These are phyloP conservation scores for Sebastes diaconus DNA, from an alignment of 2,797 vertebrate species.

Conservation along the genomic window DNA sequence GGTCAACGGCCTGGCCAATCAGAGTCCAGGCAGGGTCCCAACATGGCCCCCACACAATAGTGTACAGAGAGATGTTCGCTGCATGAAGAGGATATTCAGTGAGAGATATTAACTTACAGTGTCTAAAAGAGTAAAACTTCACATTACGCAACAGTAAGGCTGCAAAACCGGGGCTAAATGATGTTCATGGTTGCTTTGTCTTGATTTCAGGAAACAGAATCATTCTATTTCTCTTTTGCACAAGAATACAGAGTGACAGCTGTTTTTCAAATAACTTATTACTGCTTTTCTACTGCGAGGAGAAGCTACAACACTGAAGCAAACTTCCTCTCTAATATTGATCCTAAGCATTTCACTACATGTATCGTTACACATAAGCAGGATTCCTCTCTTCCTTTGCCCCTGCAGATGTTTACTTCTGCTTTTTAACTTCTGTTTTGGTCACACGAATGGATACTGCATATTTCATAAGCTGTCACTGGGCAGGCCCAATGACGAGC, in stretches of 20 bases:
- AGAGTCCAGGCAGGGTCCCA: conserved; percentile 99
- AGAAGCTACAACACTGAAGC: neutral
- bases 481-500: neutral
- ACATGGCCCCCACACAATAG: conserved; percentile 97
- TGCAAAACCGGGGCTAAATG: neutral
- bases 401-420: neutral
- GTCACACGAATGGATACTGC: neutral
- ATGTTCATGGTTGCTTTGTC: neutral
- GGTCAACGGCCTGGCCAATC: conserved; percentile 94
- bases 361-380: neutral
- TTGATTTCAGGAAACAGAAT: neutral
- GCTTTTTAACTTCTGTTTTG: neutral
- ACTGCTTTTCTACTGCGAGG: neutral
- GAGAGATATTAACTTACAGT: neutral
- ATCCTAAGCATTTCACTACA: neutral
- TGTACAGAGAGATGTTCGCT: conserved; percentile 95
- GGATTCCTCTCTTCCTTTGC: neutral
- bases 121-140: neutral
- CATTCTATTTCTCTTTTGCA: neutral
- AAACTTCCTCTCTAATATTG: neutral
- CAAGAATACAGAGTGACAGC: neutral
- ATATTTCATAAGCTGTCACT: neutral
- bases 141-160: neutral
- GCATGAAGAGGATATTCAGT: neutral
- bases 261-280: neutral